Conservation (phyloP, 2,888 invertebrate genomes). For the Heliconius erato region DNA sequence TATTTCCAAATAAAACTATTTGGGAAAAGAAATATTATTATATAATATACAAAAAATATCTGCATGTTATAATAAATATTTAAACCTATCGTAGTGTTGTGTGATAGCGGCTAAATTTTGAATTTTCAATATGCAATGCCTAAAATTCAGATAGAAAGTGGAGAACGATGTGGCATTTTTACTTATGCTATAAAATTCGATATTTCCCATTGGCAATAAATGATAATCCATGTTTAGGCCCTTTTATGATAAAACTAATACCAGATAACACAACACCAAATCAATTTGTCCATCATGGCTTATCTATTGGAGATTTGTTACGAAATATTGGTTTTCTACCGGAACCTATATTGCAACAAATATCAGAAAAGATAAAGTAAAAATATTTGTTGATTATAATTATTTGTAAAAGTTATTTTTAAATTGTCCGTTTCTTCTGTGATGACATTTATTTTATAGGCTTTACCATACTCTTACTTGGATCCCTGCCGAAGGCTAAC, state of each 20-base stretch:
- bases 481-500: no score
- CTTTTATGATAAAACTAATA: constrained; percentile 16
- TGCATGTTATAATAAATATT: no score
- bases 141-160: background rate
- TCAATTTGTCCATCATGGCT: background rate
- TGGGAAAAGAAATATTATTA: no score
- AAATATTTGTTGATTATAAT: background rate
- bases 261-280: constrained; percentile 1
- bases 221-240: background rate
- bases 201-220: background rate
- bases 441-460: background rate
- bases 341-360: background rate
- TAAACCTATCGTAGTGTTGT: no score
- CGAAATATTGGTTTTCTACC: background rate
- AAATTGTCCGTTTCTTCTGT: background rate
- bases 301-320: background rate
- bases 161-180: no score
- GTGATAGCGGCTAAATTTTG: no score
- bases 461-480: no score
- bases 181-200: background rate
- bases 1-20: no score
- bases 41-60: no score
- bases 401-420: background rate
- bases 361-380: background rate
- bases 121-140: background rate